phyloP scores from a whole-genome alignment of 2,888 invertebrate genomes.

The Lamproptera curius region DNA sequence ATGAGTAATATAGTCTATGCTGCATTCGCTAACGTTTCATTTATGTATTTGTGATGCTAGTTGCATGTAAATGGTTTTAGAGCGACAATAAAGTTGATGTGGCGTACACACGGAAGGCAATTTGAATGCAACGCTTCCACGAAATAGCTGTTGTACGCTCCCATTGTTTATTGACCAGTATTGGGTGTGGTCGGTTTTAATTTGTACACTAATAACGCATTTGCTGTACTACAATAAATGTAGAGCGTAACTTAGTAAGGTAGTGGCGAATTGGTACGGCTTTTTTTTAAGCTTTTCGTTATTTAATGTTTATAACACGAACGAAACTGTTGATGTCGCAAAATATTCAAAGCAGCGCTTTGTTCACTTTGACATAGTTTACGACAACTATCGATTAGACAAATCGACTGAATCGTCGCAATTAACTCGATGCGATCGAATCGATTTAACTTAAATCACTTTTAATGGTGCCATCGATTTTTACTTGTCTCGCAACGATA shows the following conservation, averaged over 20 bases:
- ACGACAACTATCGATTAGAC: conserved; percentile 8
- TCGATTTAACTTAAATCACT: conserved; percentile 9
- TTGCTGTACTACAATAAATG: not conserved
- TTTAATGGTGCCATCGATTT: conserved; percentile 1
- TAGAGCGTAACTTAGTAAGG: not conserved
- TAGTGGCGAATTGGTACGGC: not conserved
- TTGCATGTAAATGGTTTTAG: conserved; percentile 10
- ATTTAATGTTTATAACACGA: not conserved
- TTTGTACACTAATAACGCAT: not conserved
- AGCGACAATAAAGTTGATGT: conserved; percentile 1
- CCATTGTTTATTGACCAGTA: not conserved
- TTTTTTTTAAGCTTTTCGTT: not conserved
- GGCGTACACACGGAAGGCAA: conserved; percentile 9
- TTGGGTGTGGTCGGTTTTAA: too few species aligned
- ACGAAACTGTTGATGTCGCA: too few species aligned
- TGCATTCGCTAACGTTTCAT: too few species aligned
- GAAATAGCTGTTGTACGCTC: conserved; percentile 6
- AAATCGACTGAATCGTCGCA: conserved; percentile 4
- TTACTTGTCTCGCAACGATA: not conserved
- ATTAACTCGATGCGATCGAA: conserved; percentile 9
- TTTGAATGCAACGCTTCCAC: conserved; percentile 7
- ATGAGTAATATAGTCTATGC: too few species aligned
- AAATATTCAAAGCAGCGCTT: too few species aligned
- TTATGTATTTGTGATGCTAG: too few species aligned
- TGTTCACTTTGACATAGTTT: too few species aligned